Base-by-base conservation (phyloP, 2,888 invertebrate genomes). In the Matsumyia berberina region DNA sequence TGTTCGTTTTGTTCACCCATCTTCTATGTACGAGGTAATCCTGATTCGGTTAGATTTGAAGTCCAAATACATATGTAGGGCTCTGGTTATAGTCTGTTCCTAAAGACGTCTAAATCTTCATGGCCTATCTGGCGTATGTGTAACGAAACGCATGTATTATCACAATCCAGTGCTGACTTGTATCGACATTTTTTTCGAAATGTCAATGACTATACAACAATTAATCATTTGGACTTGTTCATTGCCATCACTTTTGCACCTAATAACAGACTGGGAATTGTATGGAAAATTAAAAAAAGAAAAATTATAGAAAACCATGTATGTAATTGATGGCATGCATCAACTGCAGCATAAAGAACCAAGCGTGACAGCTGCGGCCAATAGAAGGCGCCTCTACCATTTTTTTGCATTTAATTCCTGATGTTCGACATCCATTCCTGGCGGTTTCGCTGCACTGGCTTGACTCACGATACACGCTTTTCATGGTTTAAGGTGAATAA, bases 191-290 rank as follows among this genome's bases (percentile, higher is more conserved):
- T n/a, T 74, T 60, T 64, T n/a, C 44, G n/a, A 70, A 82, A 70
- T 70, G 78, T 49, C 78, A 78, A 72, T 72, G 72, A 73, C 82
- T 73, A 46, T 31, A 66, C 58, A 73, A 78, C 67, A 73, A 83
- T 83, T 67, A 78, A 73, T 37, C 39, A 42, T 35, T 33, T 55
- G 17, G 9, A 60, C 39, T 72, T n/a, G 67, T 83, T 73, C 78
- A 83, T 67, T 78, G 82, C 78, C 72, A 83, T 62, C 55, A 46
- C 44, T 67, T 67, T 24, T 58, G 17, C 44, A 60, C 73, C 51
- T 44, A 73, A 66, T 67, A 60, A 31, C 44, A 58, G 39, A 44
- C n/a, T n/a, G n/a, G n/a, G n/a, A n/a, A 46, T 57, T 49, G 51
- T 79, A 49, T 39, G n/a, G n/a, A n/a, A n/a, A n/a, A n/a, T n/a